Percentiles rank a stretch among this genome's conserved stretches.
Evolutionary conservation across 2,113 vertebrate genomes (phyloP).

Genomic region (Phaethon lepturus): DNA sequence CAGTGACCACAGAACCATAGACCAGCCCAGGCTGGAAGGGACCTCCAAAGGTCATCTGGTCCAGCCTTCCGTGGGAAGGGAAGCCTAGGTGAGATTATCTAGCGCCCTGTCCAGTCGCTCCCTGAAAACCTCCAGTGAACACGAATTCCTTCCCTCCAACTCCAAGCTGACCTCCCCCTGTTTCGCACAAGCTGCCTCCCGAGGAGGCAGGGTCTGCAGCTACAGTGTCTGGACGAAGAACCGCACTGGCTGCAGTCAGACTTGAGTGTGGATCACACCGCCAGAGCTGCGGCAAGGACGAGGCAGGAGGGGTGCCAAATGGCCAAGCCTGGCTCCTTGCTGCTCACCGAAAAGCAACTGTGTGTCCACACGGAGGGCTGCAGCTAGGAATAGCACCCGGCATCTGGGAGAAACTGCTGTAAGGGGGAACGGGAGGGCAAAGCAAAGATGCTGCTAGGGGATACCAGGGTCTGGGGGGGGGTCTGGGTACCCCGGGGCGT

Average conservation of each 20-base stretch:
- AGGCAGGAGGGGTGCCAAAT: neutral
- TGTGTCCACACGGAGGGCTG: neutral
- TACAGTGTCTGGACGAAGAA: neutral
- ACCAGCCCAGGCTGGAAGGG: neutral
- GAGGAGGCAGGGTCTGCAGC: neutral
- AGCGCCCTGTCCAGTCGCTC: accelerated
- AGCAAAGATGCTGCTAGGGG: neutral
- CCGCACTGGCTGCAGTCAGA: accelerated
- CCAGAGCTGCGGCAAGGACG: accelerated
- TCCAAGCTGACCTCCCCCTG: accelerated
- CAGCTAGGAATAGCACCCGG: neutral
- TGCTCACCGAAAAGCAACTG: neutral
- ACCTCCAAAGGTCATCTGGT: neutral
- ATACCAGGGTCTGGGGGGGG: accelerated
- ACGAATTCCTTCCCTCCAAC: neutral
- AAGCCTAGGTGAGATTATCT: neutral
- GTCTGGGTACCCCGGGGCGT: neutral
- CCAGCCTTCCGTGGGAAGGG: neutral
- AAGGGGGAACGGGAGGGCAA: neutral
- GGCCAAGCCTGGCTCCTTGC: accelerated
- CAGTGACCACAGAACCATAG: neutral
- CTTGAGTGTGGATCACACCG: neutral
- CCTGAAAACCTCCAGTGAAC: neutral
- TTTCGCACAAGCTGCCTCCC: neutral
- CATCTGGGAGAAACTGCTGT: neutral